Conservation (phyloP, 1,140 invertebrate species). For the Bombus confusus region DNA sequence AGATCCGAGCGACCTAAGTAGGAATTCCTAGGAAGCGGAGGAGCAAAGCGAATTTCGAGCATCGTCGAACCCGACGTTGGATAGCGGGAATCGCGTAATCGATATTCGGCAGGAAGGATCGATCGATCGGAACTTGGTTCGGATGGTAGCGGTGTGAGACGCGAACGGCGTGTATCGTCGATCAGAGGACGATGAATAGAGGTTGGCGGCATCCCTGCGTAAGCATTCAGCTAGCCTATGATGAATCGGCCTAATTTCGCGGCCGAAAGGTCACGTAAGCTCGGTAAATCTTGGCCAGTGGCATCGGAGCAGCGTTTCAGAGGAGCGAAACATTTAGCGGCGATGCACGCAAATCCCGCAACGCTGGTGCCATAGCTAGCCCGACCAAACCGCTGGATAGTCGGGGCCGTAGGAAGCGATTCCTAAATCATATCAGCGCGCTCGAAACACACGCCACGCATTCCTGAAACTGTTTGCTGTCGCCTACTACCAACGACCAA, state of each 20-base stretch:
- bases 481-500: slow-evolving; percentile 37
- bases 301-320: slow-evolving; percentile 53
- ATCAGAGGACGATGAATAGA: slow-evolving; percentile 54
- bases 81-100: not conserved
- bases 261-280: slow-evolving; percentile 74
- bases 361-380: not conserved
- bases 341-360: slow-evolving; percentile 57
- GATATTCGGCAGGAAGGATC: not conserved
- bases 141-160: not conserved
- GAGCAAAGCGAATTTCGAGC: not conserved
- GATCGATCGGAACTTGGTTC: not conserved
- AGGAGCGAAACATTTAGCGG: slow-evolving; percentile 66
- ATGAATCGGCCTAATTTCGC: slow-evolving; percentile 79
- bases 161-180: slow-evolving; percentile 13
- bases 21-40: not conserved
- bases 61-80: not conserved
- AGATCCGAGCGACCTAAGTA: not conserved
- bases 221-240: slow-evolving; percentile 65
- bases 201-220: slow-evolving; percentile 7
- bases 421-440: slow-evolving; percentile 77
- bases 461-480: slow-evolving; percentile 72
- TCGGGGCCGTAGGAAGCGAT: slow-evolving; percentile 64
- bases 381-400: slow-evolving; percentile 24
- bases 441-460: slow-evolving; percentile 71
- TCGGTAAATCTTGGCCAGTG: slow-evolving; percentile 73